Conservation (phyloP, 2,797 vertebrate species). For the Eulemur albifrons region DNA sequence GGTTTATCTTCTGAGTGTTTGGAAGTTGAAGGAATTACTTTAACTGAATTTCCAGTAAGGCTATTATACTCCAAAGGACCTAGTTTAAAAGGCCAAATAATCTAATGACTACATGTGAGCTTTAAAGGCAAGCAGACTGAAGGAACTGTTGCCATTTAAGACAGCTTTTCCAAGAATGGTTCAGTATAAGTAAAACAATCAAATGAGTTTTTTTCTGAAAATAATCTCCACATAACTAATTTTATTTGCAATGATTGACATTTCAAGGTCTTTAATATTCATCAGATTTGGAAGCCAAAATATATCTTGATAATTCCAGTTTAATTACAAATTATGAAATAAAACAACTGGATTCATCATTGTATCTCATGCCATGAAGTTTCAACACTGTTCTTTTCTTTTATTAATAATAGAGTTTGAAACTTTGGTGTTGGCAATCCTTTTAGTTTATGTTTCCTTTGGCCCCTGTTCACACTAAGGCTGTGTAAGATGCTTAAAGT, state of each 20-base stretch:
- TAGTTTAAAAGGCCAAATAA: slow-evolving; percentile 12
- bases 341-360: slow-evolving; percentile 16
- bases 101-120: neutral
- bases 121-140: slow-evolving; percentile 1
- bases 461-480: slow-evolving; percentile 9
- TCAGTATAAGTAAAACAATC: slow-evolving; percentile 3
- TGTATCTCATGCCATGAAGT: slow-evolving; percentile 18
- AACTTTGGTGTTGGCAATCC: neutral
- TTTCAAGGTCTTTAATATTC: slow-evolving; percentile 50
- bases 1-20: neutral
- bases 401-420: slow-evolving; percentile 26
- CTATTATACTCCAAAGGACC: slow-evolving; percentile 11
- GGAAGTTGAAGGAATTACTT: slow-evolving; percentile 34
- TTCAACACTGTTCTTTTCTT: slow-evolving; percentile 53
- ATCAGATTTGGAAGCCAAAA: slow-evolving; percentile 45
- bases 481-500: slow-evolving; percentile 24
- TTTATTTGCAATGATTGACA: slow-evolving; percentile 44
- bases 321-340: slow-evolving; percentile 56
- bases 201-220: neutral
- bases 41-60: slow-evolving; percentile 46
- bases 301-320: slow-evolving; percentile 35
- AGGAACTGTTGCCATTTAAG: neutral
- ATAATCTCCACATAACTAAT: neutral
- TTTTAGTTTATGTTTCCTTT: slow-evolving; percentile 46
- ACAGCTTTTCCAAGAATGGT: neutral